Evolutionary conservation across 2,888 invertebrate species (phyloP).

Genomic region (Toxonevra muliebris): DNA sequence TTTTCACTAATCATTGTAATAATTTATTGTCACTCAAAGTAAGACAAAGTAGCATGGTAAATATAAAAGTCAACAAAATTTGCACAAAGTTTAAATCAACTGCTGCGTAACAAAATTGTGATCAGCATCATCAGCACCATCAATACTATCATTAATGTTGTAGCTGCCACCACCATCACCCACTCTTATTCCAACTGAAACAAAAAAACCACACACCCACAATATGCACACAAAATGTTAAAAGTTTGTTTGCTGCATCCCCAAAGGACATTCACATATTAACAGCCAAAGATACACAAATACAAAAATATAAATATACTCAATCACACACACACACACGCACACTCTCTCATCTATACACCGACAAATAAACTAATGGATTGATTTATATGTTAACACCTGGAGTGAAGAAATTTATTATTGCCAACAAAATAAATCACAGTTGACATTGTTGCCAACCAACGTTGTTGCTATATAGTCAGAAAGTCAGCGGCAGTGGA

Average conservation of each 20-base stretch:
- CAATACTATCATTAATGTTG: not conserved
- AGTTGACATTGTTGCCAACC: constrained; percentile 26
- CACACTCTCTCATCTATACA: not conserved
- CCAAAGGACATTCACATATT: constrained; percentile 5
- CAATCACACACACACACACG: too few species aligned
- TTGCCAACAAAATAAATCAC: constrained; percentile 57
- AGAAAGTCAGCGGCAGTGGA: not conserved
- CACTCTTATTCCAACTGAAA: not conserved
- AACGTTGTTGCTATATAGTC: not conserved
- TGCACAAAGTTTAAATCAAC: too few species aligned
- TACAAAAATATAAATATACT: too few species aligned
- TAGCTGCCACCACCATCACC: not conserved
- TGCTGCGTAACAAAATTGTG: too few species aligned
- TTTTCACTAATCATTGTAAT: too few species aligned
- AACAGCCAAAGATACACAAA: too few species aligned
- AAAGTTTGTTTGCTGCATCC: not conserved
- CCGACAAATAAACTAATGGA: constrained; percentile 57
- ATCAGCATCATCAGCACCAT: too few species aligned
- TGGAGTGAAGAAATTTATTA: constrained; percentile 64
- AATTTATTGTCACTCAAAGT: too few species aligned
- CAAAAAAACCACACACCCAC: not conserved
- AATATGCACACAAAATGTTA: not conserved
- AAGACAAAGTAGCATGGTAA: too few species aligned
- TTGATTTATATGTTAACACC: constrained; percentile 61
- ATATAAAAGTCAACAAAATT: too few species aligned